Conservation (phyloP, 2,888 invertebrate genomes). For the Heliconius aoede region DNA sequence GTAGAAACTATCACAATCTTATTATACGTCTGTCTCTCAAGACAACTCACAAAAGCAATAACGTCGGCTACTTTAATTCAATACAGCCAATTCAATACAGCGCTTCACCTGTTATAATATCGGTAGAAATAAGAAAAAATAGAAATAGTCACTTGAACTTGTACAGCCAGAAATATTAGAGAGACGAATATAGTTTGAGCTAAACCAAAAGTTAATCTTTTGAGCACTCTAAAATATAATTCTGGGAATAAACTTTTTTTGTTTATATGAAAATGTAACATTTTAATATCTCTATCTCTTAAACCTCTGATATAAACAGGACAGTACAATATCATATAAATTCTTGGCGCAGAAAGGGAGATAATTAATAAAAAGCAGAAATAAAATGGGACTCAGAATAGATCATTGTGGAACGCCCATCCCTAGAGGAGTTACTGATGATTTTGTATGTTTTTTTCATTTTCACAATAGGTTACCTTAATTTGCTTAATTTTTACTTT, state of each 20-base stretch:
- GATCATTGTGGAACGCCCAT: no score
- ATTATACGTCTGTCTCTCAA: not conserved
- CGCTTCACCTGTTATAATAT: not conserved
- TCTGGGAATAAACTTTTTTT: not conserved
- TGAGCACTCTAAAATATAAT: not conserved
- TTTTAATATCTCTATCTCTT: no score
- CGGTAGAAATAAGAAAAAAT: not conserved
- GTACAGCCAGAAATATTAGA: not conserved
- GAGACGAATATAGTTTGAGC: not conserved
- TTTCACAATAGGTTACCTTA: no score
- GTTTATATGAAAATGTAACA: no score
- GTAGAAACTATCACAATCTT: not conserved
- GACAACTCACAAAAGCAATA: slow-evolving; percentile 9
- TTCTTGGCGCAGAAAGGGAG: no score
- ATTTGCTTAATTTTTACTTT: no score
- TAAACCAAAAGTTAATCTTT: not conserved
- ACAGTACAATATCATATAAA: no score
- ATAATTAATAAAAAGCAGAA: no score
- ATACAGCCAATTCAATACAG: not conserved
- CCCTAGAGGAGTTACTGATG: no score
- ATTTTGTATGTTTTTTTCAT: no score
- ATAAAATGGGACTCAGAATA: no score
- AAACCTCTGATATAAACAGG: no score
- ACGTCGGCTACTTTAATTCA: slow-evolving; percentile 6
- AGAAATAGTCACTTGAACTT: not conserved